Evolutionary conservation across 2,797 vertebrate species (phyloP).

Genomic region (Argya squamiceps): DNA sequence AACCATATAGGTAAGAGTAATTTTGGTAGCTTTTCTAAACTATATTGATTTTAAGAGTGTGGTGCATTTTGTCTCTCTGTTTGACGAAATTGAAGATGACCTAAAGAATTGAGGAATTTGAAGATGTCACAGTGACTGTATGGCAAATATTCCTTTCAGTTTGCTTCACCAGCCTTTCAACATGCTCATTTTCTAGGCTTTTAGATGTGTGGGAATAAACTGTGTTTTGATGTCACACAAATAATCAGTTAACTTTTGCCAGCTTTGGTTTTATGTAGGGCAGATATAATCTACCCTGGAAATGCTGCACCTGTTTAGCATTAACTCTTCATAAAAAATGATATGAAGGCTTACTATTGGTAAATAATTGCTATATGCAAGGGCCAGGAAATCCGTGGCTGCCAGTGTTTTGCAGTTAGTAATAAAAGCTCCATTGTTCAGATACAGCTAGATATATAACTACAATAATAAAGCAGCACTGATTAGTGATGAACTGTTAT

Average conservation of each 20-base stretch:
- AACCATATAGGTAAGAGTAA: neutral
- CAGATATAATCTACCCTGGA: neutral
- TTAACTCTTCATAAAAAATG: neutral
- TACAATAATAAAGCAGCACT: neutral
- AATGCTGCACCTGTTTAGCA: neutral
- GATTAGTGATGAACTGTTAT: accelerated
- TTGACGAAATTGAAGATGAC: neutral
- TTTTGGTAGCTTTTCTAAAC: neutral
- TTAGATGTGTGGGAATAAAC: neutral
- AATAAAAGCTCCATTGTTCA: neutral
- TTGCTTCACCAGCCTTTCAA: neutral
- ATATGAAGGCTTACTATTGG: neutral
- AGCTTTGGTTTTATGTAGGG: neutral
- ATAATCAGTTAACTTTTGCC: neutral
- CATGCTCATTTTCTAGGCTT: neutral
- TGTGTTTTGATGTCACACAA: neutral
- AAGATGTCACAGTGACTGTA: neutral
- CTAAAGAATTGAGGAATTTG: neutral
- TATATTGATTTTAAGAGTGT: neutral
- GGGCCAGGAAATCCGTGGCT: neutral
- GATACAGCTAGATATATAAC: neutral
- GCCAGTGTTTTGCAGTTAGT: neutral
- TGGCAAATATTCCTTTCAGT: neutral
- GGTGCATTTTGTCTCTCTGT: neutral
- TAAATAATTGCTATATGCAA: neutral